Evolutionary conservation across 2,113 vertebrate species (phyloP), one percentile per base, ranked within the genome.

Genomic region (Empidonax alnorum): DNA sequence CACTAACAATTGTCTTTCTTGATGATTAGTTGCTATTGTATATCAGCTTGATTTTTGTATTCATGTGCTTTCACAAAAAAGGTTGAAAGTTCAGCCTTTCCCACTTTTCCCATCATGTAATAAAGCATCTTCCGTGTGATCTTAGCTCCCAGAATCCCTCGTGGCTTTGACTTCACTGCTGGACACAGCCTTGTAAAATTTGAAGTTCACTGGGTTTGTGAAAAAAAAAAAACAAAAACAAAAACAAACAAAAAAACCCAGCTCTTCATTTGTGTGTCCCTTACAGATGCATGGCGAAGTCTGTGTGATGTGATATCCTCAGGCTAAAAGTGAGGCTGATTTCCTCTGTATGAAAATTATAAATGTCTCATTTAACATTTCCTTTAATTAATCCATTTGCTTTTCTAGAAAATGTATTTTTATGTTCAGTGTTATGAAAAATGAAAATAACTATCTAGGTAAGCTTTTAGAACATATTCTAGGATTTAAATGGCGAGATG

Each of bases 31-130:
- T 84, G 77, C 90, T 68, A 78, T 86, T 92, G 73, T 65, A 17
- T 78, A 93, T 87, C 90, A 95, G 85, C 73, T 53, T 86, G 90
- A 93, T 81, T 97, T 96, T 62, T 91, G 67, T 31, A 95, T 94
- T 95, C 91, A 89, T 82, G 61, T 20, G 68, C 80, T 92, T 87
- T 89, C 89, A 96, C 85, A 96, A 75, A 87, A 78, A 81, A 81
- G 91, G 85, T 94, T 94, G 86, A 96, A 96, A 96, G 94, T 94
- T 97, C 92, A 96, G 47, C 35, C 72, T 92, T 84, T 56, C 88
- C 93, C 87, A 81, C 66, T 89, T 82, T 96, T 85, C 86, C 94
- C 88, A 69, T 95, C 86, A 63, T 23, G 46, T 92, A 92, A 95
- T 77, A 90, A 95, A 92, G 85, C 92, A 91, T 82, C 50, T 95